Base-by-base conservation (phyloP, 2,797 vertebrate species). In the Pteronotus mesoamericanus region DNA sequence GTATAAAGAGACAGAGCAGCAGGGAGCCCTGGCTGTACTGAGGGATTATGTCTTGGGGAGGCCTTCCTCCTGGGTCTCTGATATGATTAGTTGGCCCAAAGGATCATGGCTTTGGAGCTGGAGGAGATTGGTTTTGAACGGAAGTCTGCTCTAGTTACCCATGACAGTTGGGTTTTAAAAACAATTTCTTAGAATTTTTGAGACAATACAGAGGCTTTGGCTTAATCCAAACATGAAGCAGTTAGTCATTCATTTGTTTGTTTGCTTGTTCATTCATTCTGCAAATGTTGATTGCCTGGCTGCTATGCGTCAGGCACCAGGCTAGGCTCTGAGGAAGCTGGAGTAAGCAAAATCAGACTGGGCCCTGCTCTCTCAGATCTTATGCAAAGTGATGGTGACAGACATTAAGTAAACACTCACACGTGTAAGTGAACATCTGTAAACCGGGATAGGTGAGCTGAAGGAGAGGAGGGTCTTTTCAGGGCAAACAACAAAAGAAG, bases 41-140 rank as follows among this genome's bases (percentile, higher is more conserved):
- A 85, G 29, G 79, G 94, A 94, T 97, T 97, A 86, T 57, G 22
- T 94, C 91, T 95, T 6, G 32, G 82, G 82, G 77, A 93, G 91
- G 79, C 0, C 3, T 55, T 91, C 78, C 93, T 91, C 55, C n/a
- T 79, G 86, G 80, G 79, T 96, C 96, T 97, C 95, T 1, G 1
- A 95, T 98, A 94, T 44, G 79, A 97, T 97, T 96, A 95, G 96
- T 96, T 10, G 24, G 89, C 68, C 48, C n/a, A 97, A 94, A 95
- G 91, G 84, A 85, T 82, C 46, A 64, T 57, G 72, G 44, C 34
- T 97, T 97, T 97, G 82, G 96, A 85, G 53, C 96, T 77, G 80
- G 96, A 97, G 96, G 94, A 97, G 97, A 97, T 95, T 0, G 0
- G 0, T 97, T 98, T 97, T 97, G 84, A 97, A 97, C 98, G 74